Evolutionary conservation across 2,797 vertebrate genomes (phyloP), one percentile per base, ranked within the genome.

Genomic region (Rhynchonycteris naso): DNA sequence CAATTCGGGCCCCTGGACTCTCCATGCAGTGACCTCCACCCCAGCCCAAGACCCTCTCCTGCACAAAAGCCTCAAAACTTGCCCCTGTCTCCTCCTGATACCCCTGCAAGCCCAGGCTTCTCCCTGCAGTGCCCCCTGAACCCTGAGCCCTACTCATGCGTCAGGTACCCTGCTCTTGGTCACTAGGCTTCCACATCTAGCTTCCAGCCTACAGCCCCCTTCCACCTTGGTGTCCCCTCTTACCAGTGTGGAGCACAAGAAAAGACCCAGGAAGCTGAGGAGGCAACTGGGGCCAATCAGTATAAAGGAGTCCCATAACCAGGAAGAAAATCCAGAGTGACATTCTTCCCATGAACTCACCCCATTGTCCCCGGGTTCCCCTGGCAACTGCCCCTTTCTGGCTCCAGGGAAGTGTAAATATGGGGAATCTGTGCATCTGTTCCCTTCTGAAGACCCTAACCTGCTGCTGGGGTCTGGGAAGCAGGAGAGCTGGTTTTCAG

Each of bases 281-380:
- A 82, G 61, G 71, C 90, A 89, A 79, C 94, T 78, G 86, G 88
- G 72, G 38, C n/a, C 16, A 69, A 88, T 35, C 30, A 66, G 68
- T 16, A 2, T 78, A 66, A 59, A 61, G 33, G 71, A 92, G 72
- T 56, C 74, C 95, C 92, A 94, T 16, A 90, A 58, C 72, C 90
- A 80, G 93, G 66, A 85, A 88, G 92, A 96, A 95, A 97, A 95
- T 92, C 65, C 93, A 85, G 72, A 94, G 88, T 65, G 95, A 72
- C 94, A 79, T 85, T 96, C 95, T 96, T 91, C 95, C 91, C 76
- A 54, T 69, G 96, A 87, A 93, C 90, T 90, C 83, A 78, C 75
- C 58, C 94, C 91, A 96, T 92, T 94, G 94, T 96, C 91, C 91
- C 92, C 11, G 0, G 71, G 78, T 72, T 94, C 79, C 79, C 82